phyloP scores from a whole-genome alignment of 2,113 vertebrate genomes.

The Rhinichthys klamathensis region DNA sequence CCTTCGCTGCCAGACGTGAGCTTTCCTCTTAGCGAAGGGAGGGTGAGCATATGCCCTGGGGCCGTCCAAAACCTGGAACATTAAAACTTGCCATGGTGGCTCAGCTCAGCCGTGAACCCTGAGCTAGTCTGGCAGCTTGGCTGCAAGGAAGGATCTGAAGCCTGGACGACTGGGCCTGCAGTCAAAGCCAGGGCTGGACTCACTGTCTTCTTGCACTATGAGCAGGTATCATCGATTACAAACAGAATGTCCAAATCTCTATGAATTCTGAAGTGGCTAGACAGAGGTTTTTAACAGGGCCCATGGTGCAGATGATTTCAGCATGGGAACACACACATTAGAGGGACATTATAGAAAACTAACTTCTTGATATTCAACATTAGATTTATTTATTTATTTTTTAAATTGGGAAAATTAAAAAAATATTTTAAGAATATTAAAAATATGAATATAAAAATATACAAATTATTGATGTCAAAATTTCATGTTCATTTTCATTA shows the following conservation, averaged over 20 bases:
- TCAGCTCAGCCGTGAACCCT: slow-evolving; percentile 65
- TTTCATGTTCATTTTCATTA: neutral
- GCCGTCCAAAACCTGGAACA: slow-evolving; percentile 70
- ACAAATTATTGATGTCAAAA: too few species aligned
- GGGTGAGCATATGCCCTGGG: slow-evolving; percentile 64
- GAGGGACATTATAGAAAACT: neutral
- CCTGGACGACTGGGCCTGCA: slow-evolving; percentile 19
- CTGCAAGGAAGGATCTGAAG: slow-evolving; percentile 46
- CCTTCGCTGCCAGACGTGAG: slow-evolving; percentile 57
- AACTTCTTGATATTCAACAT: neutral
- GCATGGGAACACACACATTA: neutral
- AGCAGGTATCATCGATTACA: slow-evolving; percentile 3
- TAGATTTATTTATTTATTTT: neutral
- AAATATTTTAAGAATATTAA: neutral
- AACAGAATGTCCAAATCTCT: slow-evolving; percentile 2
- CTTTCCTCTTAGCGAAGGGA: slow-evolving; percentile 54
- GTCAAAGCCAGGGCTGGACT: slow-evolving; percentile 33
- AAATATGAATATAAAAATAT: neutral
- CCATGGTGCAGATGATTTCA: neutral
- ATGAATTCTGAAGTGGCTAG: neutral
- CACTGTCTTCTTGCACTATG: neutral
- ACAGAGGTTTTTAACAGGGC: neutral
- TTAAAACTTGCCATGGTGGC: slow-evolving; percentile 62
- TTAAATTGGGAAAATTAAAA: neutral
- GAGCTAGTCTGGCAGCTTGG: slow-evolving; percentile 70